These are phyloP conservation scores for Danio aesculapii DNA, from an alignment of 2,797 vertebrate species.

Conservation along the genomic window DNA sequence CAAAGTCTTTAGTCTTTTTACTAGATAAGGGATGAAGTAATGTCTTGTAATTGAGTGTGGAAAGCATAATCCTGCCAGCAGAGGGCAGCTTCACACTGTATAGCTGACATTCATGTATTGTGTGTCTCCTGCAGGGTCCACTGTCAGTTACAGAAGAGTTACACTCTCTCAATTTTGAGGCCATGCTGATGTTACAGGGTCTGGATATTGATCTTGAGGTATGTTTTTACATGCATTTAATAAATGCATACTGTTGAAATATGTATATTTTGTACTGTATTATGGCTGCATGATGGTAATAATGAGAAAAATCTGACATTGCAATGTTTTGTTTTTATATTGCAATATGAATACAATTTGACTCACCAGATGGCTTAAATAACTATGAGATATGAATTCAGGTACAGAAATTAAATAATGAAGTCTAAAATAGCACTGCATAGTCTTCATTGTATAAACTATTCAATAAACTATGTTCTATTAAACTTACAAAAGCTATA, in stretches of 20 bases:
- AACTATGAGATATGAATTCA: too few relatives aligned
- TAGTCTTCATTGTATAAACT: too few relatives aligned
- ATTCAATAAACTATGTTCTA: too few relatives aligned
- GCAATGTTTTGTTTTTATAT: too few relatives aligned
- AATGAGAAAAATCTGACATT: too few relatives aligned
- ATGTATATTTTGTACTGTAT: too few relatives aligned
- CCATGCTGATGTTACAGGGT: conserved; percentile 90
- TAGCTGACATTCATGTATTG: not conserved
- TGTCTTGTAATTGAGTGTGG: not conserved
- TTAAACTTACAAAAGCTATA: too few relatives aligned
- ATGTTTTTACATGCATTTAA: conserved; percentile 29
- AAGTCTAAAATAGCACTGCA: too few relatives aligned
- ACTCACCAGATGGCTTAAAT: too few relatives aligned
- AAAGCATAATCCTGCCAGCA: not conserved
- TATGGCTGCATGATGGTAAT: too few relatives aligned
- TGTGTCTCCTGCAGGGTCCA: conserved; percentile 80
- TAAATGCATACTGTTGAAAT: not conserved
- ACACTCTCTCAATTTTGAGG: conserved; percentile 95
- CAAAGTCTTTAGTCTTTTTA: not conserved
- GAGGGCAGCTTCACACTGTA: conserved; percentile 2
- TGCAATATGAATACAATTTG: too few relatives aligned
- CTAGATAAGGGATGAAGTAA: not conserved
- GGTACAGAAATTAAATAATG: too few relatives aligned
- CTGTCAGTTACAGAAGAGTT: conserved; percentile 96
- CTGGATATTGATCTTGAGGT: conserved; percentile 88